Percentiles rank a stretch among this genome's conserved stretches.
phyloP scores from a whole-genome alignment of 2,888 invertebrate species.

The Erebia aethiops region DNA sequence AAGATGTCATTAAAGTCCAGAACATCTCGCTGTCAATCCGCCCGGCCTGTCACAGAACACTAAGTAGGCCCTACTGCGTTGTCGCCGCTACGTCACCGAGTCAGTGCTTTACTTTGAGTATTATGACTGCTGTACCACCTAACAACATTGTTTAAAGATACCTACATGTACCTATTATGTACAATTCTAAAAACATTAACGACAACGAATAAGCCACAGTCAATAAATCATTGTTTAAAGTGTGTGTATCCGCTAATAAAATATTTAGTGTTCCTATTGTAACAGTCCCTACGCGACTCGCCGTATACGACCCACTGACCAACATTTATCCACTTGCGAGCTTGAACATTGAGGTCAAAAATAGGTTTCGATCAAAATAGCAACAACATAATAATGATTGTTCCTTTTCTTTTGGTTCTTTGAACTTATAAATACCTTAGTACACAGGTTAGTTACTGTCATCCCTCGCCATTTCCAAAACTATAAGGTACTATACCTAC shows the following conservation, averaged over 20 bases:
- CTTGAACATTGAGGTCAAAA: slow-evolving; percentile 18
- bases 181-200: neutral
- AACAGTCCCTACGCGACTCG: slow-evolving; percentile 16
- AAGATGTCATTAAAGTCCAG: too few species aligned
- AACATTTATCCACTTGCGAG: slow-evolving; percentile 31
- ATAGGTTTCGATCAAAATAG: slow-evolving; percentile 17
- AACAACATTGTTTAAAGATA: too few species aligned
- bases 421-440: neutral
- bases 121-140: too few species aligned
- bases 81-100: too few species aligned
- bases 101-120: too few species aligned
- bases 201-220: slow-evolving; percentile 13
- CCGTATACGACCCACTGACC: slow-evolving; percentile 33
- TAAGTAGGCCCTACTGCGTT: too few species aligned
- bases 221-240: slow-evolving; percentile 25
- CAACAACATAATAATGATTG: slow-evolving; percentile 7
- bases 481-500: too few species aligned
- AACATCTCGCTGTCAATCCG: too few species aligned
- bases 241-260: slow-evolving; percentile 29
- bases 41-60: too few species aligned
- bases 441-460: too few species aligned
- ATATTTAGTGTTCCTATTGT: slow-evolving; percentile 2
- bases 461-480: too few species aligned
- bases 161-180: too few species aligned
- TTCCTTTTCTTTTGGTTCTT: neutral